phyloP scores from a whole-genome alignment of 2,797 vertebrate species.

The Notolabrus celidotus region DNA sequence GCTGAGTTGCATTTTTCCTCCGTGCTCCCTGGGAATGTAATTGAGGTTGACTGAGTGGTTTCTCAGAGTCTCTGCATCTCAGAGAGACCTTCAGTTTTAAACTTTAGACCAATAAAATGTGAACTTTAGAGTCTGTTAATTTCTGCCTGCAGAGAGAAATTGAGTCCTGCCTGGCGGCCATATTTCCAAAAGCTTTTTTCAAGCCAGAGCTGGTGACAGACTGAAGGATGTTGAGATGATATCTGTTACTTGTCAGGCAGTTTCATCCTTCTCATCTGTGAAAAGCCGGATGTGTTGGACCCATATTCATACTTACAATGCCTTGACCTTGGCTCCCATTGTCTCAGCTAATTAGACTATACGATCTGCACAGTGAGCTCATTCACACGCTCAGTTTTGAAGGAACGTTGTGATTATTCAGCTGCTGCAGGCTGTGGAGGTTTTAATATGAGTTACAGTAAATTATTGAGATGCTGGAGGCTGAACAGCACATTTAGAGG shows the following conservation, averaged over 20 bases:
- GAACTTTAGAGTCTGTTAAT: slow-evolving; percentile 16
- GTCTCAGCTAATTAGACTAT: slow-evolving; percentile 36
- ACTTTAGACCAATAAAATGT: slow-evolving; percentile 12
- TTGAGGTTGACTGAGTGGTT: slow-evolving; percentile 32
- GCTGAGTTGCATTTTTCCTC: slow-evolving; percentile 5
- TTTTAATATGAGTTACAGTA: slow-evolving; percentile 60
- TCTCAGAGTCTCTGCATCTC: slow-evolving; percentile 28
- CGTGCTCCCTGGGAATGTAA: slow-evolving; percentile 17
- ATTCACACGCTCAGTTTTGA: slow-evolving; percentile 14
- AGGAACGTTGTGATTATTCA: slow-evolving; percentile 57
- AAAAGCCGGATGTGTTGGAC: slow-evolving; percentile 11
- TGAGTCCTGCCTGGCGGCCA: slow-evolving; percentile 11
- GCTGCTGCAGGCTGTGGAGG: slow-evolving; percentile 39
- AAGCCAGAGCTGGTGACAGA: background rate
- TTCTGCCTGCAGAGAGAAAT: background rate
- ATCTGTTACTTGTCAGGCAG: background rate
- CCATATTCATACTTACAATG: slow-evolving; percentile 14
- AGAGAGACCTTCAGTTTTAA: background rate
- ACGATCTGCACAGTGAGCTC: slow-evolving; percentile 18
- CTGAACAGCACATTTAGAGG: slow-evolving; percentile 47
- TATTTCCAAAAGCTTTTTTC: background rate
- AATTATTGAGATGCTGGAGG: slow-evolving; percentile 66
- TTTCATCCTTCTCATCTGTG: background rate
- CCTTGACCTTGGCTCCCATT: slow-evolving; percentile 5
- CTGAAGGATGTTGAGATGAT: background rate